Conservation (phyloP, 2,888 invertebrate genomes). For the Dastarcus helophoroides region DNA sequence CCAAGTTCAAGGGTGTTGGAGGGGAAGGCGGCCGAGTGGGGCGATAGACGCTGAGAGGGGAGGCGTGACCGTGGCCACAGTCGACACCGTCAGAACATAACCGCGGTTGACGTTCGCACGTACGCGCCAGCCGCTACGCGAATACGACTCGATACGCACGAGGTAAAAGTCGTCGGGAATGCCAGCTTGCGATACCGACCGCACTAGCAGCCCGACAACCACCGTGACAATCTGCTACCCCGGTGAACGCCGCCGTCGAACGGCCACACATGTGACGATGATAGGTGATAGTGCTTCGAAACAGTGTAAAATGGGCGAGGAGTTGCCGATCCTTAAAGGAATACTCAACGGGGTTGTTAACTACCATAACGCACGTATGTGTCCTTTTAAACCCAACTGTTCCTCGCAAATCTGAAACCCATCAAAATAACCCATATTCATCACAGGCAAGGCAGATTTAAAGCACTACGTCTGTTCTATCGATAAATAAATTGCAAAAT, state of each 20-base stretch:
- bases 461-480: too few species aligned
- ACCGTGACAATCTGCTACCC: slow-evolving; percentile 4
- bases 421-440: too few species aligned
- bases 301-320: slow-evolving; percentile 65
- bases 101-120: slow-evolving; percentile 32
- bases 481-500: too few species aligned
- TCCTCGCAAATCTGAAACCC: too few species aligned
- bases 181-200: slow-evolving; percentile 31
- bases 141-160: slow-evolving; percentile 15
- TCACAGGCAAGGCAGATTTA: too few species aligned
- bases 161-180: slow-evolving; percentile 37
- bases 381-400: too few species aligned
- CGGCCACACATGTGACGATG: slow-evolving; percentile 30
- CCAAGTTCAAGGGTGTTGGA: slow-evolving; percentile 40
- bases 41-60: slow-evolving; percentile 17
- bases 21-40: slow-evolving; percentile 24
- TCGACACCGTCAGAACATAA: slow-evolving; percentile 38
- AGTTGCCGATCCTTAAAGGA: slow-evolving; percentile 81
- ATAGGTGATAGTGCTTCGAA: slow-evolving; percentile 26
- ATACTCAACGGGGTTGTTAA: slow-evolving; percentile 83
- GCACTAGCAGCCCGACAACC: slow-evolving; percentile 31
- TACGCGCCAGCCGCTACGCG: slow-evolving; percentile 25
- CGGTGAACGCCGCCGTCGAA: too few species aligned
- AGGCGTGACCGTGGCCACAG: slow-evolving; percentile 37
- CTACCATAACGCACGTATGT: slow-evolving; percentile 91